Evolutionary conservation across 2,113 vertebrate genomes (phyloP), one percentile per base, ranked within the genome.

Genomic region (Poeciliopsis prolifica): DNA sequence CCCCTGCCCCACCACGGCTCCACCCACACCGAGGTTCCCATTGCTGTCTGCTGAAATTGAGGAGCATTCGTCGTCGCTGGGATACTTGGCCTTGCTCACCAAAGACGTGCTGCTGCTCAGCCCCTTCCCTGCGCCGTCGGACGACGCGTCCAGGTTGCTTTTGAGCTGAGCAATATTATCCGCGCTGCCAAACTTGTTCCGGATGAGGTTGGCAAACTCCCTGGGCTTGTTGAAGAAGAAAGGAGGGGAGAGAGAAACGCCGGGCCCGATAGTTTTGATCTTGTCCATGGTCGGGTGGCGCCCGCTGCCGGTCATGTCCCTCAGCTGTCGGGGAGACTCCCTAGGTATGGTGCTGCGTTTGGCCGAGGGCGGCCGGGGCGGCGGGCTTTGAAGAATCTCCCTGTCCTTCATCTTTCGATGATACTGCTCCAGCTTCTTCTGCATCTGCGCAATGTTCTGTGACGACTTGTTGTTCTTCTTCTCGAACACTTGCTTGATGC

Each of bases 391-490:
- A 11, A 76, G 71, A 58, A 95, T 91, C 86, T 99, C 97, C 1
- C 93, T 96, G 90, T 98, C 97, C 85, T 96, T 96, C 87, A 99
- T 95, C 91, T 97, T 97, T 83, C 94, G 94, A 84, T 97, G 96
- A 89, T 96, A 99, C 92, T 97, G 96, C 87, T 98, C 97, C 72
- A 99, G 92, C 87, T 99, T 99, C 93, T 98, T 98, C 86, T 99
- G 97, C 90, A 99, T 95, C 90, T 97, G 96, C 0, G 96, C 94
- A 3, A 99, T 98, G 87, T 96, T 97, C 81, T 98, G 97, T 0
- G 97, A 96, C 0, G 97, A 97, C 86, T 98, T 99, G 93, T 98
- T 97, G 92, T 99, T 98, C 94, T 99, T 99, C 95, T 99, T 99
- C 93, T 98, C 98, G 0, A 99, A 99, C 30, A 98, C 98, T 90